These are phyloP conservation scores for Probaryconus sp. DNA, from an alignment of 1,140 invertebrate genomes.

Conservation along the genomic window DNA sequence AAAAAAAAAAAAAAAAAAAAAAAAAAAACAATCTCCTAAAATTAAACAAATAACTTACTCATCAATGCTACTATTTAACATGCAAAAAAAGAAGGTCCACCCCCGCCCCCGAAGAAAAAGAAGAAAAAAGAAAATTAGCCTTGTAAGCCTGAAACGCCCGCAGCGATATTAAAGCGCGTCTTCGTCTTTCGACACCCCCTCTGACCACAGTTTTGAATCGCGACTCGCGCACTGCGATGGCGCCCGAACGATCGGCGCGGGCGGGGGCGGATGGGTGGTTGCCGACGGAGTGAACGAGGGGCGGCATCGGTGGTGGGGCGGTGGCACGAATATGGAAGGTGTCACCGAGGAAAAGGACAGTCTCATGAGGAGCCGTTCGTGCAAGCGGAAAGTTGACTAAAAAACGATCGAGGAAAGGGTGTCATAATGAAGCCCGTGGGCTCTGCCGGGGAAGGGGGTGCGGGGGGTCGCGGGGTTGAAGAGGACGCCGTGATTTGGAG, in stretches of 20 bases:
- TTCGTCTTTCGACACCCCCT: constrained; percentile 65
- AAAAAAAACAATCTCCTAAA: too few relatives aligned
- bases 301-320: constrained; percentile 16
- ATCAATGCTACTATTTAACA: too few relatives aligned
- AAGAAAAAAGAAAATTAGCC: constrained; percentile 49
- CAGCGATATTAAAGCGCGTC: constrained; percentile 61
- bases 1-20: too few relatives aligned
- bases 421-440: constrained; percentile 68
- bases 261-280: constrained; percentile 10
- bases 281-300: constrained; percentile 23
- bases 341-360: constrained; percentile 43
- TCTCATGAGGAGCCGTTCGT: constrained; percentile 35
- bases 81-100: background rate
- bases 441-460: constrained; percentile 28
- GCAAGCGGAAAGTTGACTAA: constrained; percentile 56
- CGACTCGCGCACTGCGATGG: constrained; percentile 64
- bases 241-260: constrained; percentile 27
- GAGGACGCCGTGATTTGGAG: constrained; percentile 15
- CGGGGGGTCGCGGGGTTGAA: constrained; percentile 25
- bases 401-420: constrained; percentile 63
- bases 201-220: constrained; percentile 72
- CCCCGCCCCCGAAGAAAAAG: constrained; percentile 1
- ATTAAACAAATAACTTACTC: too few relatives aligned
- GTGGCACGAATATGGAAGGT: constrained; percentile 46
- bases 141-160: constrained; percentile 38